Base-by-base conservation (phyloP, 2,888 invertebrate genomes). In the Octonoba sinensis region DNA sequence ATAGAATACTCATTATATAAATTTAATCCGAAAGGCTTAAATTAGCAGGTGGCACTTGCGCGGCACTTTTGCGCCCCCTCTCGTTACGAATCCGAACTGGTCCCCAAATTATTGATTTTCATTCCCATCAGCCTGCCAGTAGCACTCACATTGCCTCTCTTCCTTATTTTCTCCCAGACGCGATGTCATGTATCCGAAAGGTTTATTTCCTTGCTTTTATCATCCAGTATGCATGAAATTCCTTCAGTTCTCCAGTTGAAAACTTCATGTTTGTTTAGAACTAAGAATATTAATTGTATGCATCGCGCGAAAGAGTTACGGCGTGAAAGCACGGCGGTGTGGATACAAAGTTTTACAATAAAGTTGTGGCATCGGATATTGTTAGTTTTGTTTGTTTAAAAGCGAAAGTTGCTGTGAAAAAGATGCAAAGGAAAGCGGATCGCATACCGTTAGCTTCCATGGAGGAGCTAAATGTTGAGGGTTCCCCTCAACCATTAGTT, bases 381-480 rank as follows among this genome's bases (percentile, higher is more conserved):
- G 22, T 18, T 6, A 59, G n/a, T 36, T 18, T n/a, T 36, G 36
- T 64, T 22, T 64, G 13, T 11, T 27, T 36, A 15, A 27, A 20
- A 16, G 1, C n/a, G n/a, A 56, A 18, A 20, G 20, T 56, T 18
- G 8, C 20, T 12, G 3, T 24, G n/a, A n/a, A n/a, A 62, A 62
- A 47, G 47, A 78, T 78, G 78, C 73, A 71, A 54, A 47, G 60
- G 18, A 60, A 81, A 60, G 16, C 59, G 6, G 83, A 83, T 49
- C 56, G 76, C 15, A 77, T 81, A 20, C 83, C 83, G 13, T 60
- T 83, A 18, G 83, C 83, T 65, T 81, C 83, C 15, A 83, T 83
- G 75, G 83, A 83, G 54, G 83, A 83, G 49, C 47, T 83, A 44
- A 76, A 81, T 81, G 62, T 81, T 22, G 73, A 69, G 44, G 81